These are phyloP conservation scores for Barbus barbus DNA, from an alignment of 2,113 vertebrate genomes.

Conservation along the genomic window DNA sequence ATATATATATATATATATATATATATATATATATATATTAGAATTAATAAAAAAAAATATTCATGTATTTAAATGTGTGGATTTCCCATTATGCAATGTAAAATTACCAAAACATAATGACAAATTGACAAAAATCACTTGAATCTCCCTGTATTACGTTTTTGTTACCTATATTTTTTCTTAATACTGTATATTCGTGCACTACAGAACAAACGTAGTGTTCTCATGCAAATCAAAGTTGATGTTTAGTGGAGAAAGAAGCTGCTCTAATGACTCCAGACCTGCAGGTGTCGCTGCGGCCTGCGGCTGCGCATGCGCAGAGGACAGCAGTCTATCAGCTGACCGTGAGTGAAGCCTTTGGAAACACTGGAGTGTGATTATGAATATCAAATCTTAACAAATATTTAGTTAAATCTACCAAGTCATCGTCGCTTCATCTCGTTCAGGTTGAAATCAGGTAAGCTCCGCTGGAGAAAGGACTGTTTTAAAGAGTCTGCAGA, in stretches of 20 bases:
- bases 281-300: not conserved
- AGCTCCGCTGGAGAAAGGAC: not conserved
- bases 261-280: not conserved
- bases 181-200: not conserved
- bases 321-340: slow-evolving; percentile 69
- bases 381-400: slow-evolving; percentile 39
- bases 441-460: slow-evolving; percentile 11
- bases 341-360: slow-evolving; percentile 64
- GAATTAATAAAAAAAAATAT: no score
- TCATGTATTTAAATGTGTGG: no score
- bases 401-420: not conserved
- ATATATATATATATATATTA: no score
- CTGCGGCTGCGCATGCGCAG: slow-evolving; percentile 37
- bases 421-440: not conserved
- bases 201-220: not conserved
- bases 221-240: not conserved
- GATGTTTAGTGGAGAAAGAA: not conserved
- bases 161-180: not conserved
- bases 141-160: not conserved
- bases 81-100: no score
- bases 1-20: no score
- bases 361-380: slow-evolving; percentile 48
- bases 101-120: no score
- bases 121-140: no score
- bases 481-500: not conserved